Base-by-base conservation (phyloP, 2,888 invertebrate species). In the Zygogramma bicolorata region DNA sequence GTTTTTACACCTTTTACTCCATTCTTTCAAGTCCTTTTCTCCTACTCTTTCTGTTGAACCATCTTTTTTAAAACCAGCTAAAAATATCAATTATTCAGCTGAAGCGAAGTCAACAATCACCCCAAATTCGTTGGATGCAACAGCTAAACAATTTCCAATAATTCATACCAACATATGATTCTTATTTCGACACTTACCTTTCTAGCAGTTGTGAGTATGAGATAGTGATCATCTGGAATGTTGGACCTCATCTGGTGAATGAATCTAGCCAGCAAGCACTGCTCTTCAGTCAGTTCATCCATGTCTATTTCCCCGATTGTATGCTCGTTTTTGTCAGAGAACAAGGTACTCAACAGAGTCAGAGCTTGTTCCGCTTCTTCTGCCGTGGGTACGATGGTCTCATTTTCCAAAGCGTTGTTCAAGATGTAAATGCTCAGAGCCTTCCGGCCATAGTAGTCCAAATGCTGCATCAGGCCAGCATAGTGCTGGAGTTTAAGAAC, bases 271-370 rank as follows among this genome's bases (percentile, higher is more conserved):
- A 99, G 90, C 18, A 98, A 89, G 42, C 96, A 95, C 86, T 99
- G 99, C 80, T 96, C 99, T 85, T 99, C 99, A 31, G 95, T 94
- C 85, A 99, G 96, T 87, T 99, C 99, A 84, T 99, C 99, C 0
- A 93, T 91, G 86, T 97, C 97, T 0, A 92, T 90, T n/a, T 91
- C 91, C 10, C 79, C 86, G 4, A 78, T 66, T 72, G 88, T 85
- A 0, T 91, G 89, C 82, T 94, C 93, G 82, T 94, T 94, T 0
- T 92, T 90, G 20, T 66, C 96, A 83, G 98, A 97, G 8, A 98
- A 93, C 71, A 99, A 86, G 0, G 97, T 95, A 7, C 93, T 92
- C 40, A 98, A 90, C 89, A 99, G 93, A 61, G 82, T 85, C 34
- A 87, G 75, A 20, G 85, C 87, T 77, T 87, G 83, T 87, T 90